Conservation (phyloP, 2,888 invertebrate species). For the Iphiclides podalirius region DNA sequence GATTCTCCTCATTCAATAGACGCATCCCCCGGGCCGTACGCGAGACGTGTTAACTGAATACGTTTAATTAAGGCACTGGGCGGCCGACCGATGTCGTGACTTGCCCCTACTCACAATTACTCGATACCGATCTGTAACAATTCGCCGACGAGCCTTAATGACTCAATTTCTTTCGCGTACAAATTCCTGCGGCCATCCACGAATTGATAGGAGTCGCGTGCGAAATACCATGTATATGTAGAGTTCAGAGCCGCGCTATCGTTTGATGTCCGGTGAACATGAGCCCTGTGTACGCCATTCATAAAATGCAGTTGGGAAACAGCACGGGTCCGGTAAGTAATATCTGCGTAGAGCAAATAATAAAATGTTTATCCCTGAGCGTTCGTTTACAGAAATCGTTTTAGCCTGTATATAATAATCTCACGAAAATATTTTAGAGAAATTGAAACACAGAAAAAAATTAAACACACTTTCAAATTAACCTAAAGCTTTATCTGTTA, state of each 20-base stretch:
- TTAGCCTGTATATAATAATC: too few relatives aligned
- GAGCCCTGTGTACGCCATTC: constrained; percentile 62
- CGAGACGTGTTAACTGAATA: constrained; percentile 53
- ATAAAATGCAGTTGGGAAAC: constrained; percentile 50
- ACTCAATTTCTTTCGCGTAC: constrained; percentile 49
- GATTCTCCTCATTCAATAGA: too few relatives aligned
- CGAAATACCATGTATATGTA: constrained; percentile 1
- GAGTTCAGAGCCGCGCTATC: not conserved
- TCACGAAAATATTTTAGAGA: too few relatives aligned
- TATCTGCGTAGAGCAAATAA: not conserved
- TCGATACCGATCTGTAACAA: constrained; percentile 66
- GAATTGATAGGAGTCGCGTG: constrained; percentile 18
- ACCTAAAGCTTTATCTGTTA: too few relatives aligned
- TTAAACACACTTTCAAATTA: too few relatives aligned
- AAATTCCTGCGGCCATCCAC: constrained; percentile 30
- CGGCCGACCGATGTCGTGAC: constrained; percentile 61
- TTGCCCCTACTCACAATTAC: constrained; percentile 63
- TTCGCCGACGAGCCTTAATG: constrained; percentile 58
- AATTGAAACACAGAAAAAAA: too few relatives aligned
- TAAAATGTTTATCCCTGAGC: not conserved
- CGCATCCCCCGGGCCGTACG: too few relatives aligned
- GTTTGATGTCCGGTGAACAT: constrained; percentile 36
- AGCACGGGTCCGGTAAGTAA: constrained; percentile 55
- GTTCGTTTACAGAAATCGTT: too few relatives aligned
- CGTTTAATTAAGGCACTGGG: constrained; percentile 57